Percentiles rank a stretch among this genome's conserved stretches.
These are phyloP conservation scores for Gryon sp. DNA, from an alignment of 1,140 invertebrate species.

Conservation along the genomic window DNA sequence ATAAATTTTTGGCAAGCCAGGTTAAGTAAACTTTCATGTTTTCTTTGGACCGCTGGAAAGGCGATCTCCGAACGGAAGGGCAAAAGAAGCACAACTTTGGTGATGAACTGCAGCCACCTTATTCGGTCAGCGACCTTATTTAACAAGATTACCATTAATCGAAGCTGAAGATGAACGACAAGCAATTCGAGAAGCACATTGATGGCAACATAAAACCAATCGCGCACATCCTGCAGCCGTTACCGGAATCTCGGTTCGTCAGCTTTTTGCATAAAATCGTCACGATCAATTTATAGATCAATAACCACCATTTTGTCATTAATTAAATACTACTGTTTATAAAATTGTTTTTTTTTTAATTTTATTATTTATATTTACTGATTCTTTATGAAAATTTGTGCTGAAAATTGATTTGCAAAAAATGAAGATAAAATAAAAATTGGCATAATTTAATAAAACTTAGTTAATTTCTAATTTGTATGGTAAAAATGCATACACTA, in stretches of 20 bases:
- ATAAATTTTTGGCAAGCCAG: constrained; percentile 71
- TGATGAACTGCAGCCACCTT: constrained; percentile 20
- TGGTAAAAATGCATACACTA: too few species aligned
- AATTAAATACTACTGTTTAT: too few species aligned
- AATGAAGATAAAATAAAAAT: too few species aligned
- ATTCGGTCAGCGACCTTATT: constrained; percentile 53
- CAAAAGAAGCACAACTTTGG: constrained; percentile 29
- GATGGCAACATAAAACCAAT: constrained; percentile 44
- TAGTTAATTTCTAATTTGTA: too few species aligned
- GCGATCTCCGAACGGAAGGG: constrained; percentile 49
- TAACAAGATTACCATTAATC: constrained; percentile 47
- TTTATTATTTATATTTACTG: too few species aligned
- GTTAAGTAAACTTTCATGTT: constrained; percentile 76
- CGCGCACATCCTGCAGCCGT: constrained; percentile 67
- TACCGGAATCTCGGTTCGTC: constrained; percentile 63
- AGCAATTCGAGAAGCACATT: constrained; percentile 29
- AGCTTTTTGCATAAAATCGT: constrained; percentile 62
- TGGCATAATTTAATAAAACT: too few species aligned
- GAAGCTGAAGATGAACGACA: constrained; percentile 40
- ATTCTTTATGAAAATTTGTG: too few species aligned
- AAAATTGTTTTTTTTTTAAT: too few species aligned
- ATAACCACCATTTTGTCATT: too few species aligned
- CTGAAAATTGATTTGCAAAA: too few species aligned
- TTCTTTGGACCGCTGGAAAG: constrained; percentile 48
- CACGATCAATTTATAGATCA: not conserved